These are phyloP conservation scores for Saccopteryx leptura DNA, from an alignment of 2,113 vertebrate species.

Conservation along the genomic window DNA sequence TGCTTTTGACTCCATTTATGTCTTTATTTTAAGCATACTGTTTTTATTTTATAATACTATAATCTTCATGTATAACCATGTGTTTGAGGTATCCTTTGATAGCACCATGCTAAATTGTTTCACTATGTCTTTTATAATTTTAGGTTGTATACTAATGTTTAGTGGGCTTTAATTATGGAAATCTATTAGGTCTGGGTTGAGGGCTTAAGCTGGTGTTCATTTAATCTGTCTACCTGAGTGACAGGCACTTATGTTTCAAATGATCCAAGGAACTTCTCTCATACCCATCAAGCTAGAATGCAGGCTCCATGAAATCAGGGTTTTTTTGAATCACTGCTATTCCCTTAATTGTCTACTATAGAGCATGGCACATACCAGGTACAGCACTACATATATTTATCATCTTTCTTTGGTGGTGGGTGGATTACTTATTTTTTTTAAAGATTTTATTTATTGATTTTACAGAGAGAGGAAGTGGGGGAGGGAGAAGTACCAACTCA, in stretches of 20 bases:
- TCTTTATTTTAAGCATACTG: constrained; percentile 33
- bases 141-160: background rate
- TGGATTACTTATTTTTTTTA: background rate
- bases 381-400: background rate
- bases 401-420: background rate
- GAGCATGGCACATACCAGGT: background rate
- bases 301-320: background rate
- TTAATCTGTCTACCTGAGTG: background rate
- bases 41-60: background rate
- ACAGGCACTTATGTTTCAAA: background rate
- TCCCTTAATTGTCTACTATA: background rate
- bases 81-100: background rate
- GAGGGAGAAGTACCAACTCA: no score
- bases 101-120: background rate
- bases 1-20: constrained; percentile 4
- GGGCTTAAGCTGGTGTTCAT: background rate
- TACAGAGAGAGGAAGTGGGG: no score
- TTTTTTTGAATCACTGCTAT: background rate
- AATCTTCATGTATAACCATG: background rate
- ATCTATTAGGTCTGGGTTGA: background rate
- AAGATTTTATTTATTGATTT: no score
- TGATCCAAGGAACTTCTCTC: background rate
- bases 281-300: background rate
- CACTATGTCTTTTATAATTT: constrained; percentile 23
- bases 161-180: background rate